Percentiles rank a stretch among this genome's conserved stretches.
Conservation (phyloP, 2,113 vertebrate species). For the Gymnogyps californianus region DNA sequence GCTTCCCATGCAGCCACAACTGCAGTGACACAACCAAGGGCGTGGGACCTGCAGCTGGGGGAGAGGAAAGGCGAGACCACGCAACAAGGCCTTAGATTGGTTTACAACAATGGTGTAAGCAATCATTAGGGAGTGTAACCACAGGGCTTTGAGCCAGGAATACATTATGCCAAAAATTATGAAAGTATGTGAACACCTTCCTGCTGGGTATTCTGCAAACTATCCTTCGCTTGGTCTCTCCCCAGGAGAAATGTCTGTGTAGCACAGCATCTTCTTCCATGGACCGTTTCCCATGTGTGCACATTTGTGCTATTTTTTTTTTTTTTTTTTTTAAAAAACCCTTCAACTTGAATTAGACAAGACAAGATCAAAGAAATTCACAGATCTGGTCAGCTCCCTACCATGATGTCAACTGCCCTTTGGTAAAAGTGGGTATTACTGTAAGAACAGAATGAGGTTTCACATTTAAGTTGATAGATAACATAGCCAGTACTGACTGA, state of each 20-base stretch:
- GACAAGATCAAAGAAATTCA: not conserved
- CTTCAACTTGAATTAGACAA: not conserved
- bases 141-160: not conserved
- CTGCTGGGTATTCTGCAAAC: not conserved
- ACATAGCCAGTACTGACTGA: not conserved
- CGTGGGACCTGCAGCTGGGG: not conserved
- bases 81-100: not conserved
- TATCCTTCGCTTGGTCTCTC: not conserved
- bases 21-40: rapidly evolving
- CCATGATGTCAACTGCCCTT: not conserved
- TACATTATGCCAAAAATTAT: not conserved
- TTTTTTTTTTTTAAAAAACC: not conserved
- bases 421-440: no score
- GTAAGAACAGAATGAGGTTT: not conserved
- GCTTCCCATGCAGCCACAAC: not conserved
- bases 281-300: no score
- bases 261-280: not conserved
- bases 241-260: not conserved
- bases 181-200: not conserved
- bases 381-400: not conserved
- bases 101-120: not conserved
- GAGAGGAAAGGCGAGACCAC: rapidly evolving
- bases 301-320: not conserved
- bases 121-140: not conserved
- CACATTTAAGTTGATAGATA: not conserved